phyloP scores from a whole-genome alignment of 1,140 invertebrate species.

The Lordiphosa stackelbergi region DNA sequence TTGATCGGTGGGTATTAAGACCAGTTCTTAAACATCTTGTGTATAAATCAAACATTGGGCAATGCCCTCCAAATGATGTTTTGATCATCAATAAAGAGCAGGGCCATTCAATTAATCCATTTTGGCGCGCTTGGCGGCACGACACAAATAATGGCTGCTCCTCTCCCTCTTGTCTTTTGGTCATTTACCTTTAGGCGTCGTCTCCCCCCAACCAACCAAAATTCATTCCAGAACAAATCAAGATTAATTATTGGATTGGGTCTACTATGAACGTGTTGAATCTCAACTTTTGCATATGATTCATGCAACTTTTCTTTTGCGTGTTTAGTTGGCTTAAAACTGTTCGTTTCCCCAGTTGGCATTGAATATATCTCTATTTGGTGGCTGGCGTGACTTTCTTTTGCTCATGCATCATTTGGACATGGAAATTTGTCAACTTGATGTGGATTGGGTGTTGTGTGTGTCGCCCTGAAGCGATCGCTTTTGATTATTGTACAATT shows the following conservation, averaged over 20 bases:
- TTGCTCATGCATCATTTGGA: constrained; percentile 31
- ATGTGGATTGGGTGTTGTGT: constrained; percentile 17
- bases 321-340: constrained; percentile 2
- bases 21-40: constrained; percentile 5
- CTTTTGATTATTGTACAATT: constrained; percentile 62
- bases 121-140: constrained; percentile 22
- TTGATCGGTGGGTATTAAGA: constrained; percentile 15
- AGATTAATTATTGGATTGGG: constrained; percentile 53
- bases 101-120: constrained; percentile 47
- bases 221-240: constrained; percentile 38
- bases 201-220: constrained; percentile 12
- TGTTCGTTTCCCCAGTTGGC: constrained; percentile 9
- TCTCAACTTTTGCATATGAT: constrained; percentile 56
- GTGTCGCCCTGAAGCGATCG: constrained; percentile 23
- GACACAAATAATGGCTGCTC: constrained; percentile 28
- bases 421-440: constrained; percentile 65
- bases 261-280: constrained; percentile 32
- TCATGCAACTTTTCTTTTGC: constrained; percentile 56
- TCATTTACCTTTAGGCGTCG: constrained; percentile 62
- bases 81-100: constrained; percentile 48
- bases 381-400: constrained; percentile 39
- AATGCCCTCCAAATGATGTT: constrained; percentile 41
- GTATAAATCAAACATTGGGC: constrained; percentile 37
- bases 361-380: neutral
- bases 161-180: constrained; percentile 41